Conservation (phyloP, 2,113 vertebrate species). For the cattle (Bos taurus) region DNA sequence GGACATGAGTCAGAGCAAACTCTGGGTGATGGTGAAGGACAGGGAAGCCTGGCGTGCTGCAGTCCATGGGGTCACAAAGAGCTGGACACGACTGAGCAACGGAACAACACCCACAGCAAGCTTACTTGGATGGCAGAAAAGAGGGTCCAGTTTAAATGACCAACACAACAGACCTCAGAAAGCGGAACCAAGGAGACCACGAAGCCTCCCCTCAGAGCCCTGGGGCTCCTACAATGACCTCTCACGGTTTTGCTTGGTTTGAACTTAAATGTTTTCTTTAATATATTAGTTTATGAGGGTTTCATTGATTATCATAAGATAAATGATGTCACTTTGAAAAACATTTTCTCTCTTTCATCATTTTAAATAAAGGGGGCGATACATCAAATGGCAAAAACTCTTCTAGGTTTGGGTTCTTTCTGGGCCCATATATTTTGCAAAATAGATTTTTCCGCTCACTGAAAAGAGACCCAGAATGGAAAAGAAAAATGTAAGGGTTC, state of each 20-base stretch:
- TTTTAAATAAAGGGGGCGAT: slow-evolving; percentile 55
- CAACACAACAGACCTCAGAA: background rate
- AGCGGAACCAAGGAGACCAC: background rate
- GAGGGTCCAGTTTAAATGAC: background rate
- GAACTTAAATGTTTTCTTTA: slow-evolving; percentile 60
- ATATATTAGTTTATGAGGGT: slow-evolving; percentile 42
- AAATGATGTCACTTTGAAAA: slow-evolving; percentile 64
- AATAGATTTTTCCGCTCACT: slow-evolving; percentile 65
- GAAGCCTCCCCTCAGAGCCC: background rate
- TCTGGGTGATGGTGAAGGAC: background rate
- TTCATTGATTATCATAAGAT: slow-evolving; percentile 71
- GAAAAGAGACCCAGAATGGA: slow-evolving; percentile 50
- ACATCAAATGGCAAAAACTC: slow-evolving; percentile 53
- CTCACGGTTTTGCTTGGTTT: slow-evolving; percentile 13
- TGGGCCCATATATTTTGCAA: slow-evolving; percentile 62
- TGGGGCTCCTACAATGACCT: background rate
- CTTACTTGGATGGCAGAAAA: background rate
- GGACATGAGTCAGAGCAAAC: background rate
- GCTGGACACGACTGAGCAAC: background rate
- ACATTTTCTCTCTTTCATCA: slow-evolving; percentile 63
- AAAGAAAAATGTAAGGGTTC: slow-evolving; percentile 63
- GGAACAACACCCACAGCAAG: background rate
- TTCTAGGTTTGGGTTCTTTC: slow-evolving; percentile 53
- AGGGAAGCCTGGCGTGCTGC: background rate
- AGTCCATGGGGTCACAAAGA: background rate